Conservation (phyloP, 1,140 invertebrate species). For the Eciton burchellii region DNA sequence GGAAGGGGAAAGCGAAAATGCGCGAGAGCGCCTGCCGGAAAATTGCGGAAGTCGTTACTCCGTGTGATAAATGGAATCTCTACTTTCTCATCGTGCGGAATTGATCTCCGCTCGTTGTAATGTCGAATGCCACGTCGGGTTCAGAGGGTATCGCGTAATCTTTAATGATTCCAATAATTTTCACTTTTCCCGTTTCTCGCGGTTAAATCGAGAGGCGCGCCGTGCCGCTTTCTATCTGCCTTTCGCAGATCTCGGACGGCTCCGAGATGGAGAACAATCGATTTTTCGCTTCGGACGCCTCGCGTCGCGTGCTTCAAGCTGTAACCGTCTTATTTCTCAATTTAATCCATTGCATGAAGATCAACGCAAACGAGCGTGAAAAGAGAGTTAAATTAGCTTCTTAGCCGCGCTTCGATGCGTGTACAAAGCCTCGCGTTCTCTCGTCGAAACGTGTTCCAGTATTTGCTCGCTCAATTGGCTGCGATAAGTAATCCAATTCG, state of each 20-base stretch:
- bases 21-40: conserved; percentile 24
- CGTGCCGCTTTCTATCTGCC: conserved; percentile 36
- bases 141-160: conserved; percentile 77
- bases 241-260: conserved; percentile 1
- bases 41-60: conserved; percentile 68
- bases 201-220: conserved; percentile 15
- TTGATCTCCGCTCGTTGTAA: conserved; percentile 71
- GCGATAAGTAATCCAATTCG: too few species aligned
- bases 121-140: conserved; percentile 68
- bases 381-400: neutral
- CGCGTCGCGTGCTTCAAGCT: neutral
- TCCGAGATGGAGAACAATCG: neutral
- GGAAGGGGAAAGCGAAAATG: conserved; percentile 10
- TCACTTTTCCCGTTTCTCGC: conserved; percentile 65
- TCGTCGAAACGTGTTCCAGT: too few species aligned
- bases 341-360: neutral
- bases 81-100: conserved; percentile 76
- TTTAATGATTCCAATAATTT: conserved; percentile 77
- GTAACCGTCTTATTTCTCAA: too few species aligned
- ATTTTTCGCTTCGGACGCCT: neutral
- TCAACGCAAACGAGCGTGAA: neutral
- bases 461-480: too few species aligned
- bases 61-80: conserved; percentile 76
- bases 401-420: too few species aligned
- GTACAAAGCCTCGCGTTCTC: too few species aligned